phyloP scores from a whole-genome alignment of 64 coral and sea anemone genomes.

The Porites australiensis region DNA sequence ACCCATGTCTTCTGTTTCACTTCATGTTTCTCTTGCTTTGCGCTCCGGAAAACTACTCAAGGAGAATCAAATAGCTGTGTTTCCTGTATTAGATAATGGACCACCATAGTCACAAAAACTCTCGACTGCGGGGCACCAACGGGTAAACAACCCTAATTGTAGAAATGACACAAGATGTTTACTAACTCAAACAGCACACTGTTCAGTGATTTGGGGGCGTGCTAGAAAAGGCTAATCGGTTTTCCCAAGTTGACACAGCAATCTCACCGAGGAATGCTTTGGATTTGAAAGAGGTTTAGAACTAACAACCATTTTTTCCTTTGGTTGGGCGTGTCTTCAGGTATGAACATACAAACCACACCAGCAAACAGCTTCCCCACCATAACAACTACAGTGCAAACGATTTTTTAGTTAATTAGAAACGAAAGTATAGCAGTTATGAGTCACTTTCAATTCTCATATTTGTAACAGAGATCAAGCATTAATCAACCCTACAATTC shows the following conservation, averaged over 20 bases:
- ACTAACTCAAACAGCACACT: background rate
- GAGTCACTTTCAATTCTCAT: background rate
- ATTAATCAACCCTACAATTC: background rate
- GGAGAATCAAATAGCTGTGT: constrained; percentile 23
- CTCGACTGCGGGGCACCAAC: constrained; percentile 30
- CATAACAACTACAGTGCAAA: background rate
- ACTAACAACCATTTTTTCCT: background rate
- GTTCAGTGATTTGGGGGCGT: constrained; percentile 11
- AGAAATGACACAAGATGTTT: constrained; percentile 51
- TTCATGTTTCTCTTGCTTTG: background rate
- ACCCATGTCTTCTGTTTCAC: constrained; percentile 15
- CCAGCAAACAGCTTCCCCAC: background rate
- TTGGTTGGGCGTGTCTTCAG: constrained; percentile 28
- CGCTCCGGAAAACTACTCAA: constrained; percentile 38
- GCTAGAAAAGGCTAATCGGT: background rate
- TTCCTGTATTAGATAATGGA: constrained; percentile 64
- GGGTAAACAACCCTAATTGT: constrained; percentile 37
- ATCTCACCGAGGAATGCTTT: constrained; percentile 13
- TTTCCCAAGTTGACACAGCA: background rate
- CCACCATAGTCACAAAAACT: background rate
- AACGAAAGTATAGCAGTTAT: background rate
- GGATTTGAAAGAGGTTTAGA: background rate
- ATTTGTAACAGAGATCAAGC: background rate
- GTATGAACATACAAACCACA: background rate
- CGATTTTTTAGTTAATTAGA: constrained; percentile 16